A percentile compares a stretch with the other conserved stretches of the same genome.
Evolutionary conservation across 2,113 vertebrate species (phyloP).

Genomic region (Epinephelus moara): DNA sequence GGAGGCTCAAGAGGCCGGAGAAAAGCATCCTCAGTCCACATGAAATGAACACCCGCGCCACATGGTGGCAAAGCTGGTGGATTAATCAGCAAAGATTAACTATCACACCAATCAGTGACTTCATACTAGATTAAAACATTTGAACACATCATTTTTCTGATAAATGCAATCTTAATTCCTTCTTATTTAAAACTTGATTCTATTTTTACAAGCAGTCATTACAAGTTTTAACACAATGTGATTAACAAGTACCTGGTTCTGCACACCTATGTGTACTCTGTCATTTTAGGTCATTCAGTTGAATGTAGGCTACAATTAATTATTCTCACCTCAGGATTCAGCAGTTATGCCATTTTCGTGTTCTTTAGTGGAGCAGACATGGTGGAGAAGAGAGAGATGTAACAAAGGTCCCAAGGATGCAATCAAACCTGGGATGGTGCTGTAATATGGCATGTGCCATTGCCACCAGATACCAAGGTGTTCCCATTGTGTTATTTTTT

Average conservation of each 20-base stretch:
- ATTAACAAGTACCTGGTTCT: too few species aligned
- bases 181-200: neutral
- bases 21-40: constrained; percentile 9
- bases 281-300: constrained; percentile 1
- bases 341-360: too few species aligned
- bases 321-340: neutral
- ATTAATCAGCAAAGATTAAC: neutral
- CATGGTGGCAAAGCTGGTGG: constrained; percentile 35
- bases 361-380: too few species aligned
- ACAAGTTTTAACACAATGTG: neutral
- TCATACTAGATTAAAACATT: neutral
- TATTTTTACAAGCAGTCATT: neutral
- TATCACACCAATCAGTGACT: constrained; percentile 1
- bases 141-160: neutral
- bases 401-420: too few species aligned
- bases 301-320: neutral
- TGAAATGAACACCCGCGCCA: constrained; percentile 21
- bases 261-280: neutral
- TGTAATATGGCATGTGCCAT: too few species aligned
- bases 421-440: too few species aligned
- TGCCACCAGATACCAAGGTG: too few species aligned
- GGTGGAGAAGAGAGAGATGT: too few species aligned
- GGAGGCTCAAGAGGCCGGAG: constrained; percentile 29
- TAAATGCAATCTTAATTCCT: neutral
- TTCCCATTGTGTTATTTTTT: neutral